Base-by-base conservation (phyloP, 2,888 invertebrate genomes). In the Punctoribates punctum region DNA sequence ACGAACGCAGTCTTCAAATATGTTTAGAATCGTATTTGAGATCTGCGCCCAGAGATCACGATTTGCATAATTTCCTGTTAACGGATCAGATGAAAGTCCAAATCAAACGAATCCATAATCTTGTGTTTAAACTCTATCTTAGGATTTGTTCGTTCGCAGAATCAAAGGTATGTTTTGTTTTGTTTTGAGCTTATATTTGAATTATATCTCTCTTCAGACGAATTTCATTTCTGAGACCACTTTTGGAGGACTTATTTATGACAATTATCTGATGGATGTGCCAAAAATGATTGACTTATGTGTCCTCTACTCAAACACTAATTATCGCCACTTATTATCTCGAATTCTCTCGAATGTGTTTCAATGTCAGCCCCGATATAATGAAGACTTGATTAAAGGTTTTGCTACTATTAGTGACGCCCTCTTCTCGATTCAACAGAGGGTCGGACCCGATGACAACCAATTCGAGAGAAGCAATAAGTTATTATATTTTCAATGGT, bases 261-360 rank as follows among this genome's bases (percentile, higher is more conserved):
- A 91, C 78, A 90, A 92, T 80, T 92, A 89, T 83, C 85, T 94
- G 79, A 89, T 93, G 81, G 91, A 93, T n/a, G 87, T 93, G 79
- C 91, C 93, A 0, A 90, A 91, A 82, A 84, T 94, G 74, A 88
- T 92, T 85, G 93, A 93, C 82, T 83, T 93, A 15, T 90, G 91
- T 81, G 86, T 89, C 57, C 85, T 91, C 11, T 92, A 91, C 80
- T 91, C 91, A 0, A 74, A 78, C 29, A 88, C 88, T 73, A 92
- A 17, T 29, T 65, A 93, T 82, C 81, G 84, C 0, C 81, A 83
- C 73, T 85, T 90, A 60, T 85, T 93, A 17, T 83, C 86, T 0
- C 87, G 88, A 80, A 87, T 93, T 80, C 82, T 93, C 46, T 85
- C 86, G 0, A 88, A 88, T 38, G 86, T 93, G 51, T 89, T 93